These are phyloP conservation scores for Dendrocincla fuliginosa DNA, from an alignment of 2,797 vertebrate species.

Conservation along the genomic window DNA sequence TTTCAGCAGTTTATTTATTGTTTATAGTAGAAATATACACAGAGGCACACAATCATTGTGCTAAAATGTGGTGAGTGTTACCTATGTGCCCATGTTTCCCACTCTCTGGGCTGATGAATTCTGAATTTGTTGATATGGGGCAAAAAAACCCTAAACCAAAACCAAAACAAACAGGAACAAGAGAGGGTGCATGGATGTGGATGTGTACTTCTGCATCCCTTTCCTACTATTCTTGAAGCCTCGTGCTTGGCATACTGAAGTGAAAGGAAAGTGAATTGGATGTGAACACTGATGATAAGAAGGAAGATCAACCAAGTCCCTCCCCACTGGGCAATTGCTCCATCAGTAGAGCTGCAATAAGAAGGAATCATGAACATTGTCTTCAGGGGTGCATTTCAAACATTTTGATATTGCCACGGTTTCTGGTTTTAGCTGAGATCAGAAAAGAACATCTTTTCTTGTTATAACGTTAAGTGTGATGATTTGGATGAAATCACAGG, in stretches of 20 bases:
- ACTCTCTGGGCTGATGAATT: neutral
- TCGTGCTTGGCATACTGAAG: fast-evolving
- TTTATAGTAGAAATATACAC: neutral
- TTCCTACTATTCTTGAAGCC: neutral
- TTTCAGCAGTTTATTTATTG: neutral
- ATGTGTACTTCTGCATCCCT: neutral
- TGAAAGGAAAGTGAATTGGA: neutral
- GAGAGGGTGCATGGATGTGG: neutral
- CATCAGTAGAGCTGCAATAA: neutral
- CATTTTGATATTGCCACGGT: neutral
- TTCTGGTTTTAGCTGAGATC: neutral
- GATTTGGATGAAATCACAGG: neutral
- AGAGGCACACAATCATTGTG: fast-evolving
- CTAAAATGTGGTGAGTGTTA: neutral
- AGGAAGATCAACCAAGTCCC: neutral
- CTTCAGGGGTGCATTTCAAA: neutral
- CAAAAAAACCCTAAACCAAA: neutral
- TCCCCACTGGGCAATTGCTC: neutral
- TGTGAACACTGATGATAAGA: neutral
- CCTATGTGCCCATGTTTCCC: neutral
- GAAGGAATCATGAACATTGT: neutral
- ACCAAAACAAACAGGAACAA: neutral
- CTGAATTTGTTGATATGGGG: neutral
- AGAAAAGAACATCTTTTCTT: neutral
- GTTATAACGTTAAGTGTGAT: neutral